phyloP scores from a whole-genome alignment of 2,888 invertebrate species.

The Tenodera sinensis region DNA sequence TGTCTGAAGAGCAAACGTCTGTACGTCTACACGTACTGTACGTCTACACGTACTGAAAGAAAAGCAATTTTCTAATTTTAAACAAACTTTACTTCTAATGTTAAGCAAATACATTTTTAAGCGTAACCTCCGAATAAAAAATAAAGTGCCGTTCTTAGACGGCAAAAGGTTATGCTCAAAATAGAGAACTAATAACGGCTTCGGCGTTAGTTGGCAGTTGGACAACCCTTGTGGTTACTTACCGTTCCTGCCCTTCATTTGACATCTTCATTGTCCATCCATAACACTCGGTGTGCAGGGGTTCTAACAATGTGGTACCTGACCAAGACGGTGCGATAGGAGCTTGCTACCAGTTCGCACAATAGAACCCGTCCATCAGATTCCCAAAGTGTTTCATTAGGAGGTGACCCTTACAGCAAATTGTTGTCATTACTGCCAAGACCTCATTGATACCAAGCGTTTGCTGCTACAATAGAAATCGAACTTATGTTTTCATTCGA shows the following conservation, averaged over 20 bases:
- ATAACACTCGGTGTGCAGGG: neutral
- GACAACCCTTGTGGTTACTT: neutral
- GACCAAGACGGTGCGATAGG: no score
- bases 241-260: neutral
- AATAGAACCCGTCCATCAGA: neutral
- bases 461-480: neutral
- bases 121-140: no score
- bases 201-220: neutral
- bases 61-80: no score
- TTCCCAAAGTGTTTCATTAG: neutral
- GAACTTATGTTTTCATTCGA: neutral
- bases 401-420: neutral
- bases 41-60: no score
- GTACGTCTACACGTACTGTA: no score
- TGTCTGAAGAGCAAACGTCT: no score
- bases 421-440: neutral
- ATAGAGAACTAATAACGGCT: no score
- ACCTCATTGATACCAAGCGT: neutral
- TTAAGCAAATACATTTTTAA: no score
- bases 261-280: neutral
- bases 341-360: neutral
- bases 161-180: no score
- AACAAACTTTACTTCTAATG: no score
- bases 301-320: neutral
- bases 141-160: no score